Conservation (phyloP, 2,113 vertebrate genomes). For the Eurystomus gularis region DNA sequence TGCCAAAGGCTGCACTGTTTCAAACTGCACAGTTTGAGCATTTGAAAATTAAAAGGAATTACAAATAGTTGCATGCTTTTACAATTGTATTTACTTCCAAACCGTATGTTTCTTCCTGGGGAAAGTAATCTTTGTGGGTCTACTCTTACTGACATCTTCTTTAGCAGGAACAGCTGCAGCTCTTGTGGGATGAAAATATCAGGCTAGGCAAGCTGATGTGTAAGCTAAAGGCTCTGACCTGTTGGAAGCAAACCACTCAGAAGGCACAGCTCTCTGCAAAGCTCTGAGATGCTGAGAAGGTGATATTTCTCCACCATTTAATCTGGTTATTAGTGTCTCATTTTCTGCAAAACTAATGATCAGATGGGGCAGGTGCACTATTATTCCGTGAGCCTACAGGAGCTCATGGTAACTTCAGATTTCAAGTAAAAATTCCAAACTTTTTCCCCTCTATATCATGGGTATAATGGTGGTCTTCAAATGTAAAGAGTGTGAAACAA, state of each 20-base stretch:
- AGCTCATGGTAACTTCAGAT: not conserved
- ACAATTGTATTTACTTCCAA: conserved; percentile 1
- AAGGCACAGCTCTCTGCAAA: conserved; percentile 63
- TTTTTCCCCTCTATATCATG: not conserved
- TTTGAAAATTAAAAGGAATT: not conserved
- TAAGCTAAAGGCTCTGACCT: conserved; percentile 68
- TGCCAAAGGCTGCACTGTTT: not conserved
- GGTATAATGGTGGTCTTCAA: not conserved
- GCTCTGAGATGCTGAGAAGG: conserved; percentile 73
- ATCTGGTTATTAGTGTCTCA: not conserved
- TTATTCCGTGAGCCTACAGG: not conserved
- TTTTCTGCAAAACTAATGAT: not conserved
- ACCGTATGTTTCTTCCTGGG: not conserved
- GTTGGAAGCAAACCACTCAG: conserved; percentile 69
- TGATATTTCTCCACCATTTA: not conserved
- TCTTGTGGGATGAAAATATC: conserved; percentile 60
- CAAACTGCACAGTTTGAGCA: not conserved
- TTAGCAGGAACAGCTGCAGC: conserved; percentile 73
- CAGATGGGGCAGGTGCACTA: not conserved
- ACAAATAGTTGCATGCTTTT: not conserved
- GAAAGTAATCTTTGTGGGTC: not conserved
- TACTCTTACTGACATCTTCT: not conserved
- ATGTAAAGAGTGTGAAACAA: not conserved
- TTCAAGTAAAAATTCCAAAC: not conserved
- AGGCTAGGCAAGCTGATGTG: conserved; percentile 58